phyloP scores from a whole-genome alignment of 2,888 invertebrate genomes.

The Lycocerus yunnanus region DNA sequence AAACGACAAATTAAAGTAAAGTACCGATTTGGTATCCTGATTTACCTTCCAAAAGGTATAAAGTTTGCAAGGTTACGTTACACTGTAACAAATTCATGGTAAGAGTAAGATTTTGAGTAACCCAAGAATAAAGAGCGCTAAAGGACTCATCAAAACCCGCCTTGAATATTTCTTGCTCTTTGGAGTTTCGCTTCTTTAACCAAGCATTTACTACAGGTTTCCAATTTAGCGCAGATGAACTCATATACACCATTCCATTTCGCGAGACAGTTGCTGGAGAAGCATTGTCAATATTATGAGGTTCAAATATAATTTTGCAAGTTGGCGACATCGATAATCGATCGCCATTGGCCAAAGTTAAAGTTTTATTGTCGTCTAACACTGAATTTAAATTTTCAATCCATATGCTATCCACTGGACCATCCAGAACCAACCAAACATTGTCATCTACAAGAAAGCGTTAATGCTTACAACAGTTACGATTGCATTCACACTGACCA shows the following conservation, averaged over 20 bases:
- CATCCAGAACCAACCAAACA: slow-evolving; percentile 93
- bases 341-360: slow-evolving; percentile 95
- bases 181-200: slow-evolving; percentile 69
- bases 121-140: slow-evolving; percentile 75
- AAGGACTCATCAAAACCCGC: slow-evolving; percentile 79
- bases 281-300: slow-evolving; percentile 96
- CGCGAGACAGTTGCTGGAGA: slow-evolving; percentile 95
- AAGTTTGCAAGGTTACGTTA: slow-evolving; percentile 85
- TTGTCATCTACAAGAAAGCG: slow-evolving; percentile 67
- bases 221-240: slow-evolving; percentile 93
- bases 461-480: background rate
- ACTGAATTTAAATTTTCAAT: slow-evolving; percentile 98
- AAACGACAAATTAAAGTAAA: background rate
- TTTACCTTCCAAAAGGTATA: slow-evolving; percentile 76
- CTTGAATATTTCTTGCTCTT: slow-evolving; percentile 67
- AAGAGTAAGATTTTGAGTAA: slow-evolving; percentile 79
- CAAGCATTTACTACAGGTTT: slow-evolving; percentile 86
- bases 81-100: slow-evolving; percentile 90
- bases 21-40: background rate
- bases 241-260: slow-evolving; percentile 82
- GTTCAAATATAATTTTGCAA: slow-evolving; percentile 96
- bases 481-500: slow-evolving; percentile 50
- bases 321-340: slow-evolving; percentile 91
- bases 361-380: slow-evolving; percentile 92
- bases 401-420: slow-evolving; percentile 97